A percentile compares a stretch with the other conserved stretches of the same genome.
Evolutionary conservation across 2,113 vertebrate genomes (phyloP).

Genomic region (Fregata magnificens): DNA sequence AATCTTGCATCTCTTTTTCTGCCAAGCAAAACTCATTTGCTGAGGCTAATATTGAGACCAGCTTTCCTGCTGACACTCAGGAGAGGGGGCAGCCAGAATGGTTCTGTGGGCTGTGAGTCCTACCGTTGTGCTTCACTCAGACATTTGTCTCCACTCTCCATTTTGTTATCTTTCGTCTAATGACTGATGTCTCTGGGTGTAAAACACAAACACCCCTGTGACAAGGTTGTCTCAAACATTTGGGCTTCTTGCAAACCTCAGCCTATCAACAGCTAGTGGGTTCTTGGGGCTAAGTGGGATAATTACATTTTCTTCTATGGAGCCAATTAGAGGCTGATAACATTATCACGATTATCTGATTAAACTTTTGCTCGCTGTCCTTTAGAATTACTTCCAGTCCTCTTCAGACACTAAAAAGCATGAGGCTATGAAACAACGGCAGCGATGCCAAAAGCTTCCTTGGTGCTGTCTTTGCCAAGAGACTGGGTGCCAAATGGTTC

Average conservation of each 20-base stretch:
- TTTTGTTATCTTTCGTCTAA: background rate
- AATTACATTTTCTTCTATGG: background rate
- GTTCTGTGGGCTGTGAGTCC: background rate
- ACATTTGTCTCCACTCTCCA: background rate
- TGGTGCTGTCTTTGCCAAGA: background rate
- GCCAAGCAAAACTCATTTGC: background rate
- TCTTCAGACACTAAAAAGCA: background rate
- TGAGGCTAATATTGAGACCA: background rate
- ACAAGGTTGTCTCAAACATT: background rate
- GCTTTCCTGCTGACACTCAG: background rate
- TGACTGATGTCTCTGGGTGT: background rate
- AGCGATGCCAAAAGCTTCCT: accelerated
- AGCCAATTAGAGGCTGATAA: background rate
- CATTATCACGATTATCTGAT: background rate
- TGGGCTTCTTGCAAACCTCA: background rate
- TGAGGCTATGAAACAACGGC: accelerated
- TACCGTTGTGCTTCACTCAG: background rate
- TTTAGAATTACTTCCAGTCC: background rate
- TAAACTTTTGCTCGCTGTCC: background rate
- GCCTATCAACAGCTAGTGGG: background rate
- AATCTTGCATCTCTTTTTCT: background rate
- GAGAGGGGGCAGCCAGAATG: background rate
- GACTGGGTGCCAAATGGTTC: background rate
- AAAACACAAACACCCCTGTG: background rate
- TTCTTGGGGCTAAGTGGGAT: background rate